A percentile compares a stretch with the other conserved stretches of the same genome.
Evolutionary conservation across 2,888 invertebrate genomes (phyloP).

Genomic region (Corbicula japonica): DNA sequence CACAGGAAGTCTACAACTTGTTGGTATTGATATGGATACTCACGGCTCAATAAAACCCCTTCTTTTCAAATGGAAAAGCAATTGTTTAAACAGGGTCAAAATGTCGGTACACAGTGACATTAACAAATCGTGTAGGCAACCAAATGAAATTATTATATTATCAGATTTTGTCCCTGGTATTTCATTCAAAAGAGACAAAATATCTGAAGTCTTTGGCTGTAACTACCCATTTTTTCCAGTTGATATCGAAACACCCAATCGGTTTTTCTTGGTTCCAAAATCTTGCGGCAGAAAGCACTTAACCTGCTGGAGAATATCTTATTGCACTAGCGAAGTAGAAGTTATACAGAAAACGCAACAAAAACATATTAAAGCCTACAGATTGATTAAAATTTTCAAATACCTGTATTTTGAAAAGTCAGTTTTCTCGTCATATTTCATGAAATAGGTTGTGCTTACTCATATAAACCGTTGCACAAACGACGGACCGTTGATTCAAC

Average conservation of each 20-base stretch:
- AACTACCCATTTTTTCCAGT: conserved; percentile 3
- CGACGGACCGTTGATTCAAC: not conserved
- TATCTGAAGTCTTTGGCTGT: not conserved
- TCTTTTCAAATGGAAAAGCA: conserved; percentile 3
- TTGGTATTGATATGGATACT: not conserved
- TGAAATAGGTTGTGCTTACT: conserved; percentile 4
- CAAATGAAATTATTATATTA: not conserved
- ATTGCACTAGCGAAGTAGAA: conserved; percentile 11
- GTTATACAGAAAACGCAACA: not conserved
- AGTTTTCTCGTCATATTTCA: conserved; percentile 3
- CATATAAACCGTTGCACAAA: not conserved
- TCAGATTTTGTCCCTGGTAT: conserved; percentile 8
- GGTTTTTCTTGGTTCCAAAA: conserved; percentile 5
- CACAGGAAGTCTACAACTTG: not conserved
- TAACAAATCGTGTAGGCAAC: conserved; percentile 1
- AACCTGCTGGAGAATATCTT: conserved; percentile 17
- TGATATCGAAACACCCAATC: not conserved
- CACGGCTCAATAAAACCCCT: conserved; percentile 1
- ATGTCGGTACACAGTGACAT: conserved; percentile 6
- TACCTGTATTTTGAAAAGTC: not conserved
- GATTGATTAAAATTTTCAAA: conserved; percentile 11
- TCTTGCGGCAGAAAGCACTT: not conserved
- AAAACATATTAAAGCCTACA: conserved; percentile 6
- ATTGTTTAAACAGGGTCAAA: not conserved
- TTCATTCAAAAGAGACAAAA: conserved; percentile 1